These are phyloP conservation scores for Odontocolon sp. DNA, from an alignment of 2,888 invertebrate genomes.

Conservation along the genomic window DNA sequence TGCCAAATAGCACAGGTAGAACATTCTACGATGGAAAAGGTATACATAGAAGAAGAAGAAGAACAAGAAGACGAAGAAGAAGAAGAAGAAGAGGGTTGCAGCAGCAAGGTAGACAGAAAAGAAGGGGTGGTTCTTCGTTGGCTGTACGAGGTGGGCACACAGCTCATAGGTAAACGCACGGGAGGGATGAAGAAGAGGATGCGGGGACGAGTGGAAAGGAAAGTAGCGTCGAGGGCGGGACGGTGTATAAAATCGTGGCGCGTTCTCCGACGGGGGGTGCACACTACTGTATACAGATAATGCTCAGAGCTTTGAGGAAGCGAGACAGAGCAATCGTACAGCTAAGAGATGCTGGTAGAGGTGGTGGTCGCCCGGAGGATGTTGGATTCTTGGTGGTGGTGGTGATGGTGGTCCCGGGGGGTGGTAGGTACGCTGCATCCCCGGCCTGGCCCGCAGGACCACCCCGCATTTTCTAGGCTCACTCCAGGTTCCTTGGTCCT, in stretches of 20 bases:
- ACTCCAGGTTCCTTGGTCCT: slow-evolving; percentile 13
- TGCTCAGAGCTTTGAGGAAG: slow-evolving; percentile 1
- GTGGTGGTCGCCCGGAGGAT: slow-evolving; percentile 20
- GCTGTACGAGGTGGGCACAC: neutral
- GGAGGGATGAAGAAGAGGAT: slow-evolving; percentile 30
- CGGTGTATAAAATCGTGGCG: slow-evolving; percentile 51
- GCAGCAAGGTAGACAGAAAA: too few species aligned
- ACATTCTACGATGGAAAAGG: slow-evolving; percentile 24
- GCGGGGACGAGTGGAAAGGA: slow-evolving; percentile 48
- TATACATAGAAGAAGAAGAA: slow-evolving; percentile 7
- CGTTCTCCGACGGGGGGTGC: slow-evolving; percentile 52
- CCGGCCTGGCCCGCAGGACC: slow-evolving; percentile 48
- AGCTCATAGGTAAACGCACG: slow-evolving; percentile 43
- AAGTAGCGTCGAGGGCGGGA: slow-evolving; percentile 50
- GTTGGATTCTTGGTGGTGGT: slow-evolving; percentile 57
- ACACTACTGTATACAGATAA: slow-evolving; percentile 39
- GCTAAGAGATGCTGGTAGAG: slow-evolving; percentile 38
- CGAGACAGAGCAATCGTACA: slow-evolving; percentile 40
- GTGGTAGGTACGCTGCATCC: slow-evolving; percentile 65
- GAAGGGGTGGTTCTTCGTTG: slow-evolving; percentile 42
- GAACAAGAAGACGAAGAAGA: neutral
- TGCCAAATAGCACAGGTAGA: slow-evolving; percentile 23
- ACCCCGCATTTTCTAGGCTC: slow-evolving; percentile 40
- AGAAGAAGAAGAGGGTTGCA: too few species aligned
- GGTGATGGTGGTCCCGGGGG: slow-evolving; percentile 58